A percentile compares a stretch with the other conserved stretches of the same genome.
Evolutionary conservation across 23 tunicate genomes (phyloP).

Genomic region (Halocynthia aurantium): DNA sequence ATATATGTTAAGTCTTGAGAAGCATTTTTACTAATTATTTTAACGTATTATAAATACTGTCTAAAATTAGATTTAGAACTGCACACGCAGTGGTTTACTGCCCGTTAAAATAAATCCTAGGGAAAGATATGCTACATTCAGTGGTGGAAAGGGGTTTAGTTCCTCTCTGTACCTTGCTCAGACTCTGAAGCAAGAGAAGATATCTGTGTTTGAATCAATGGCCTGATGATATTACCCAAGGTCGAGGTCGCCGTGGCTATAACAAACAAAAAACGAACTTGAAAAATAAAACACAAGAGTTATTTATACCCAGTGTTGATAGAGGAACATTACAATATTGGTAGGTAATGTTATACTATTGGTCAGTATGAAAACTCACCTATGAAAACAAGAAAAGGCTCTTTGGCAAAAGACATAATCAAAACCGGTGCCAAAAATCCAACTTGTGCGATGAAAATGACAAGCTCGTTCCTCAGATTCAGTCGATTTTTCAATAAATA

Average conservation of each 20-base stretch:
- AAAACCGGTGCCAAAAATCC: constrained; percentile 8
- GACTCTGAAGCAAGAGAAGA: constrained; percentile 54
- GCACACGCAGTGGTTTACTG: no score
- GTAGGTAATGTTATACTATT: not conserved
- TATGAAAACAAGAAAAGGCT: constrained; percentile 21
- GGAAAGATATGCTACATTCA: no score
- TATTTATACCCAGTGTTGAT: not conserved
- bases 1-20: no score
- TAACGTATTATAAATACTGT: no score
- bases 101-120: no score
- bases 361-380: constrained; percentile 19
- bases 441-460: constrained; percentile 18
- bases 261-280: not conserved
- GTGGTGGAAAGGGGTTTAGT: no score
- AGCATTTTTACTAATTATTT: no score
- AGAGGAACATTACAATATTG: not conserved
- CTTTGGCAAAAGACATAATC: constrained; percentile 32
- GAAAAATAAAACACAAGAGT: not conserved
- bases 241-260: constrained; percentile 36
- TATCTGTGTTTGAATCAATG: constrained; percentile 66
- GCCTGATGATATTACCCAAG: constrained; percentile 27
- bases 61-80: no score
- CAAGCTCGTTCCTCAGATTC: constrained; percentile 14
- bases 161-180: constrained; percentile 48
- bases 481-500: constrained; percentile 10